These are phyloP conservation scores for Neodiprion virginianus DNA, from an alignment of 1,140 invertebrate species.

Conservation along the genomic window DNA sequence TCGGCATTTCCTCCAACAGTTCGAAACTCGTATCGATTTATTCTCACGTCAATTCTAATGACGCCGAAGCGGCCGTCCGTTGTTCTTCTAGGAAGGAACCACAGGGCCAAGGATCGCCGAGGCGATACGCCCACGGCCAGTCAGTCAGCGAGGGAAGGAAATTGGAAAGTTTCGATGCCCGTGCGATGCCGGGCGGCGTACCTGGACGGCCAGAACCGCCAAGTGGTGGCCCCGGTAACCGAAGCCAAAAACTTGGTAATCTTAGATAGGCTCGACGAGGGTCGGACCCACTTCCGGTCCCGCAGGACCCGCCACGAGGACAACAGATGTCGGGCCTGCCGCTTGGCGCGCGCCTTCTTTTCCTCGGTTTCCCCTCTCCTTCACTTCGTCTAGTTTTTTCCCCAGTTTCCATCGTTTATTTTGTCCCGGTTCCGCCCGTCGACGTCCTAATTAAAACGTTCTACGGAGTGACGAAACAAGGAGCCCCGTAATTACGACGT, in stretches of 20 bases:
- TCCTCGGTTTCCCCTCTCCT: not conserved
- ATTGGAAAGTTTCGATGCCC: too few relatives aligned
- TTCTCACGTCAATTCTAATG: too few relatives aligned
- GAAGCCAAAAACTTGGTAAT: constrained; percentile 37
- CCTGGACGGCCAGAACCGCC: not conserved
- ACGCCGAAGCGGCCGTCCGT: not conserved
- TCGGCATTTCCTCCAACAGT: too few relatives aligned
- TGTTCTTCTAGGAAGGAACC: not conserved
- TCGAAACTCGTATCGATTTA: too few relatives aligned
- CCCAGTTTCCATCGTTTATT: not conserved
- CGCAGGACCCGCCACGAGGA: constrained; percentile 10
- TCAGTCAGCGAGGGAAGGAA: too few relatives aligned
- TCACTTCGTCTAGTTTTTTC: not conserved
- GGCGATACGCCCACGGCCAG: too few relatives aligned
- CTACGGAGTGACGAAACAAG: not conserved
- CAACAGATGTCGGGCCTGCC: constrained; percentile 17
- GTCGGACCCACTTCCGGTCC: not conserved
- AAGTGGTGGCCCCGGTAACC: not conserved
- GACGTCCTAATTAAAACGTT: not conserved
- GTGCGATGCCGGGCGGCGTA: too few relatives aligned
- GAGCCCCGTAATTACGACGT: too few relatives aligned
- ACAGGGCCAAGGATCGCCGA: too few relatives aligned
- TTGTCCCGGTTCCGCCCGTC: not conserved
- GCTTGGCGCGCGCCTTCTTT: constrained; percentile 20
- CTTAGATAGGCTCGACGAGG: constrained; percentile 31